These are phyloP conservation scores for Epirrita christyi DNA, from an alignment of 2,888 invertebrate genomes.

Conservation along the genomic window DNA sequence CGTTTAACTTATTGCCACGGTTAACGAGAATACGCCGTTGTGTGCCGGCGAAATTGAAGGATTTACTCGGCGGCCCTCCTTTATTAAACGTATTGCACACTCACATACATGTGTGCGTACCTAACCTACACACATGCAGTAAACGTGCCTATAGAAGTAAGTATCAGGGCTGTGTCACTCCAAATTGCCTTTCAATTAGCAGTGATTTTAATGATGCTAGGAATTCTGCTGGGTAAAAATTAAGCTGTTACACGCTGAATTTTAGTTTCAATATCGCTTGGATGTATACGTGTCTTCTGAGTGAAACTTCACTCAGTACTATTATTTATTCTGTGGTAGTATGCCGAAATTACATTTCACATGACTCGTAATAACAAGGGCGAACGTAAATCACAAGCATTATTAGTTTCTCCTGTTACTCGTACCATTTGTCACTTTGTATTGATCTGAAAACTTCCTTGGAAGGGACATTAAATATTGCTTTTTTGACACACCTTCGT, in stretches of 20 bases:
- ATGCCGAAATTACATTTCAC: constrained; percentile 84
- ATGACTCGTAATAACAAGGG: constrained; percentile 85
- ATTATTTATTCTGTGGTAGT: constrained; percentile 42
- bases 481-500: no score
- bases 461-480: constrained; percentile 37
- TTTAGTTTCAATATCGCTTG: neutral
- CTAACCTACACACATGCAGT: constrained; percentile 52
- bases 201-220: no score
- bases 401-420: constrained; percentile 82
- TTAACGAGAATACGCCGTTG: constrained; percentile 84
- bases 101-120: constrained; percentile 62
- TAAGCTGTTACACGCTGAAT: neutral
- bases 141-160: no score
- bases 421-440: constrained; percentile 76
- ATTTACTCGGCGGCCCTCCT: constrained; percentile 84
- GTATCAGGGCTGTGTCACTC: constrained; percentile 6
- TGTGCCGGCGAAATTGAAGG: constrained; percentile 84
- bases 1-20: constrained; percentile 85
- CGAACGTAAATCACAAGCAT: constrained; percentile 82
- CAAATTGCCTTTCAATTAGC: constrained; percentile 2
- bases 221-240: neutral
- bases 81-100: constrained; percentile 85
- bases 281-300: neutral
- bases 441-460: constrained; percentile 64
- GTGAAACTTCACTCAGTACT: neutral